A percentile compares a stretch with the other conserved stretches of the same genome.
Evolutionary conservation across 2,888 invertebrate species (phyloP).

Genomic region (Nipponacmea schrenckii): DNA sequence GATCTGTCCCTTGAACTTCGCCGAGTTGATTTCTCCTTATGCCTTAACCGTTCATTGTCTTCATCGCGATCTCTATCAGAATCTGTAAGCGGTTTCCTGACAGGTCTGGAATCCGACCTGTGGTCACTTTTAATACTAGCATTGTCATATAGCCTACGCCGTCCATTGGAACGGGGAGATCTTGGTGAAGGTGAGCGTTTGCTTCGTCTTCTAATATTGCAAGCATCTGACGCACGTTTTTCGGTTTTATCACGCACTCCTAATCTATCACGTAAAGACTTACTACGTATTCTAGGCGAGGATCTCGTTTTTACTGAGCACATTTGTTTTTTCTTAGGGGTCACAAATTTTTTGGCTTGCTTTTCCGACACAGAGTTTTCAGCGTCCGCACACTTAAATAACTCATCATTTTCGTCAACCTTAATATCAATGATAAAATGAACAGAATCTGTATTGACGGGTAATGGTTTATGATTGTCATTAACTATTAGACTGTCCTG

Average conservation of each 20-base stretch:
- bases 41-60: too few species aligned
- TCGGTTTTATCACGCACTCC: not conserved
- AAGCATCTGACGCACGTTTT: not conserved
- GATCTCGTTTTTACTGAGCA: not conserved
- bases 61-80: too few species aligned
- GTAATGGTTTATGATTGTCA: not conserved
- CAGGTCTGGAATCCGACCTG: too few species aligned
- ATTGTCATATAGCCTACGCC: not conserved
- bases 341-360: not conserved
- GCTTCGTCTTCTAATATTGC: not conserved
- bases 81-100: too few species aligned
- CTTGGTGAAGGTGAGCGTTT: not conserved
- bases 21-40: too few species aligned
- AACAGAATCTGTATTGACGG: not conserved
- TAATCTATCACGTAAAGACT: not conserved
- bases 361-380: not conserved
- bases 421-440: not conserved
- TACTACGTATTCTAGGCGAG: not conserved
- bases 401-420: not conserved
- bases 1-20: too few species aligned
- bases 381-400: not conserved
- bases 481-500: not conserved
- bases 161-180: not conserved
- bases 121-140: too few species aligned
- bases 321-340: not conserved